Conservation (phyloP, 2,888 invertebrate species). For the Caenorhabditis auriculariae region DNA sequence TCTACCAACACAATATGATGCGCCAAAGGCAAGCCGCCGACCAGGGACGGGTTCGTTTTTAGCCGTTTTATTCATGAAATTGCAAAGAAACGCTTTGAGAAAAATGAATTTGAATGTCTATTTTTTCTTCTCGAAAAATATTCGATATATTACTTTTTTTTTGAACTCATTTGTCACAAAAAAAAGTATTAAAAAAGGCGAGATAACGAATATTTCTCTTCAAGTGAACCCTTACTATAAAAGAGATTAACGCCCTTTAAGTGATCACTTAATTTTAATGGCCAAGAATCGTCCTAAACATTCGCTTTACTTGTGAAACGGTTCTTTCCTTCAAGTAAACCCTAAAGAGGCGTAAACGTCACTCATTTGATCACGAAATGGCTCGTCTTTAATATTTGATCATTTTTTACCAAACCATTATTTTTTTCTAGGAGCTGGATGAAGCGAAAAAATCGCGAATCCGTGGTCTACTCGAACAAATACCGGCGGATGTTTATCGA, state of each 20-base stretch:
- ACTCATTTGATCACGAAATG: no score
- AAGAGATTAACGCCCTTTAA: no score
- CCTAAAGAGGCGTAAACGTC: no score
- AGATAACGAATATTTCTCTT: no score
- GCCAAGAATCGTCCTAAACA: not conserved
- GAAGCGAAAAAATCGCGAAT: constrained; percentile 72
- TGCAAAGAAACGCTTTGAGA: not conserved
- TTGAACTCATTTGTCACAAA: no score
- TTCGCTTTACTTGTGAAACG: not conserved
- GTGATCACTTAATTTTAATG: no score
- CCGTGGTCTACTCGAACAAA: constrained; percentile 82
- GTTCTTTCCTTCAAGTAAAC: not conserved
- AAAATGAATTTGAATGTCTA: no score
- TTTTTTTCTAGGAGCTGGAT: constrained; percentile 17
- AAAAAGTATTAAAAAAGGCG: no score
- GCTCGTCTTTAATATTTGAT: not conserved
- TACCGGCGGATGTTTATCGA: constrained; percentile 78
- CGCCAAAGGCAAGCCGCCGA: constrained; percentile 31
- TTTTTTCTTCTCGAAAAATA: no score
- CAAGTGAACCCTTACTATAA: no score
- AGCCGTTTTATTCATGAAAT: not conserved
- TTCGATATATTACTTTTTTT: no score
- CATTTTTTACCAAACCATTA: no score
- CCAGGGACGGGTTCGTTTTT: constrained; percentile 27
- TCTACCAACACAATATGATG: constrained; percentile 48